Evolutionary conservation across 37 sponge, comb jelly and placozoan species (phyloP).

Genomic region (Haliclona indistincta): DNA sequence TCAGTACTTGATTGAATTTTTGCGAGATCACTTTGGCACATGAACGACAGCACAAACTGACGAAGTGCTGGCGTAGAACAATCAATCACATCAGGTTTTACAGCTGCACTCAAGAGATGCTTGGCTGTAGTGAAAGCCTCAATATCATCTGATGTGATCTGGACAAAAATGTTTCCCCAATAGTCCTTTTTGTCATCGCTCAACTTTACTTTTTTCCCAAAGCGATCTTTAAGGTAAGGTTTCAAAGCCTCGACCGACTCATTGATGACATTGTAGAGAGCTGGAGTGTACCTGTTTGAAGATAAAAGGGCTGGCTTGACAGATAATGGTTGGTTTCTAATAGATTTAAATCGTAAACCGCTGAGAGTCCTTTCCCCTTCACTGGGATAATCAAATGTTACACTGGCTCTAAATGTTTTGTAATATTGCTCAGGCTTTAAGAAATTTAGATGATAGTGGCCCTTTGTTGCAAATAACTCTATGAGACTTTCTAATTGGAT

Average conservation of each 20-base stretch:
- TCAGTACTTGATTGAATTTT: slow-evolving; percentile 8
- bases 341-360: not conserved
- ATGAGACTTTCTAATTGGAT: slow-evolving; percentile 8
- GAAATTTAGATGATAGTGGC: slow-evolving; percentile 12
- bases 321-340: slow-evolving; percentile 4
- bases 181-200: not conserved
- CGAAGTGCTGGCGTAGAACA: slow-evolving; percentile 7
- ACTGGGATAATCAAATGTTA: slow-evolving; percentile 25
- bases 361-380: slow-evolving; percentile 21
- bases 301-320: slow-evolving; percentile 26
- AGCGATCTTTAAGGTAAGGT: not conserved
- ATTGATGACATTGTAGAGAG: slow-evolving; percentile 7
- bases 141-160: slow-evolving; percentile 39
- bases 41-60: slow-evolving; percentile 14
- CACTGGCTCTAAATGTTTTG: slow-evolving; percentile 12
- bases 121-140: slow-evolving; percentile 26
- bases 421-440: slow-evolving; percentile 1
- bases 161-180: not conserved
- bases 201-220: not conserved
- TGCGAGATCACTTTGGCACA: slow-evolving; percentile 7
- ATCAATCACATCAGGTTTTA: slow-evolving; percentile 24
- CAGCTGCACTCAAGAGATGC: slow-evolving; percentile 1
- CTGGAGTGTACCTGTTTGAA: not conserved
- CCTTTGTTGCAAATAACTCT: not conserved
- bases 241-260: slow-evolving; percentile 12